Conservation (phyloP, 2,797 vertebrate genomes). For the Tiaroga cobitis region DNA sequence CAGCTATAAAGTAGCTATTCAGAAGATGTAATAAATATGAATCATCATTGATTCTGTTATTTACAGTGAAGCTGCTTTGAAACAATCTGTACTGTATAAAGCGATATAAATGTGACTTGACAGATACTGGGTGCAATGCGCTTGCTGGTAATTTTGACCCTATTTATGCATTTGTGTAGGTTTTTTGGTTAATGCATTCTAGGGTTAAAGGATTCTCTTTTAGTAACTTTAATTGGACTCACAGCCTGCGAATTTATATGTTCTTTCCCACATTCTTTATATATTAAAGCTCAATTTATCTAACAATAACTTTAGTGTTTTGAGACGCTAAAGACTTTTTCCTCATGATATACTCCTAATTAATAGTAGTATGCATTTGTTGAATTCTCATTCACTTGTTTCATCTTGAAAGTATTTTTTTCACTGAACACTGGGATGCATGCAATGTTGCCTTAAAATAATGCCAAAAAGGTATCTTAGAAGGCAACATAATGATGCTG, state of each 20-base stretch:
- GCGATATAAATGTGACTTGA: too few species aligned
- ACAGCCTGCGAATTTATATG: neutral
- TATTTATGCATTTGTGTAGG: neutral
- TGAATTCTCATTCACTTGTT: slow-evolving; percentile 16
- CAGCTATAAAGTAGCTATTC: too few species aligned
- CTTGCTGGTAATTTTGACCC: too few species aligned
- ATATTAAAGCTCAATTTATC: slow-evolving; percentile 25
- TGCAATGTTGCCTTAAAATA: neutral
- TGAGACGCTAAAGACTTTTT: slow-evolving; percentile 13
- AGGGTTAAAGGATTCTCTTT: neutral
- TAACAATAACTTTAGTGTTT: neutral
- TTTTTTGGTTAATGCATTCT: neutral
- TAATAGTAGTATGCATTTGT: slow-evolving; percentile 14
- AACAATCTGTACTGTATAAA: too few species aligned
- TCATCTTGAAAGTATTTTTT: neutral
- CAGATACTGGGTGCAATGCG: too few species aligned
- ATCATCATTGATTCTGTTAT: neutral
- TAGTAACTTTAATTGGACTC: neutral
- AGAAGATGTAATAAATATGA: too few species aligned
- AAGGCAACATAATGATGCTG: slow-evolving; percentile 6
- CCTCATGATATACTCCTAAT: slow-evolving; percentile 33
- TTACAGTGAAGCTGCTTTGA: too few species aligned
- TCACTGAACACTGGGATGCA: neutral
- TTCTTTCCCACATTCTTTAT: slow-evolving; percentile 12
- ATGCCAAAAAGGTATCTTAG: neutral